Evolutionary conservation across 37 sponge, comb jelly and placozoan species (phyloP).

Genomic region (Chondrosia reniformis): DNA sequence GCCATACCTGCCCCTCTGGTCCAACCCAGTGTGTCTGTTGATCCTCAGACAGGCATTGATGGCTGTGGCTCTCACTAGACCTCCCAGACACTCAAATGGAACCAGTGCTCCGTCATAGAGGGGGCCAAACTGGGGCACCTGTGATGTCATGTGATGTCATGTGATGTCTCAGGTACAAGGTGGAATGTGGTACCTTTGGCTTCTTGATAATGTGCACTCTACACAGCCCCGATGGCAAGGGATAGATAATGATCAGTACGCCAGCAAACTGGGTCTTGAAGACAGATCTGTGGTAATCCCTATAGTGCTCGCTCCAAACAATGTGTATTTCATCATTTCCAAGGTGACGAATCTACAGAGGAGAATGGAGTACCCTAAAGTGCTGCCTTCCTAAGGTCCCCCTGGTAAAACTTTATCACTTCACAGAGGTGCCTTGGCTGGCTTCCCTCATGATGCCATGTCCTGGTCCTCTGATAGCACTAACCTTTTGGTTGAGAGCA

Average conservation of each 20-base stretch:
- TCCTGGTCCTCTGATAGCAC: no score
- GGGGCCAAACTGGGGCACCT: slow-evolving; percentile 90
- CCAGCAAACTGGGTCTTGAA: slow-evolving; percentile 94
- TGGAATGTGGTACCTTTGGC: not conserved
- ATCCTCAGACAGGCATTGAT: slow-evolving; percentile 67
- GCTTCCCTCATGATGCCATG: not conserved
- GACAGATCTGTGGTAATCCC: slow-evolving; percentile 83
- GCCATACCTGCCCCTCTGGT: slow-evolving; percentile 6
- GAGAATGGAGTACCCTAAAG: slow-evolving; percentile 8
- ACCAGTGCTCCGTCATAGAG: slow-evolving; percentile 96
- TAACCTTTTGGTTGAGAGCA: slow-evolving; percentile 50
- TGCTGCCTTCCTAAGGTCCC: no score
- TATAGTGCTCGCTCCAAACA: slow-evolving; percentile 97
- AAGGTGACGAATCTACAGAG: slow-evolving; percentile 76
- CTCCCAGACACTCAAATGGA: slow-evolving; percentile 49
- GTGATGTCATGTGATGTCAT: not conserved
- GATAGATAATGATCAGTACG: slow-evolving; percentile 91
- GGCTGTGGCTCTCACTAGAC: slow-evolving; percentile 90
- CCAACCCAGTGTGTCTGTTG: slow-evolving; percentile 16
- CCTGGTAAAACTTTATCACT: no score
- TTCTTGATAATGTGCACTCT: slow-evolving; percentile 83
- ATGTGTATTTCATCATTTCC: slow-evolving; percentile 97
- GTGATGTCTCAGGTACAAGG: not conserved
- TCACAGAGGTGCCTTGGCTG: not conserved
- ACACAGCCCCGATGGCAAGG: slow-evolving; percentile 66